Percentiles rank a stretch among this genome's conserved stretches.
Evolutionary conservation across 2,113 vertebrate species (phyloP).

Genomic region (Ictalurus furcatus): DNA sequence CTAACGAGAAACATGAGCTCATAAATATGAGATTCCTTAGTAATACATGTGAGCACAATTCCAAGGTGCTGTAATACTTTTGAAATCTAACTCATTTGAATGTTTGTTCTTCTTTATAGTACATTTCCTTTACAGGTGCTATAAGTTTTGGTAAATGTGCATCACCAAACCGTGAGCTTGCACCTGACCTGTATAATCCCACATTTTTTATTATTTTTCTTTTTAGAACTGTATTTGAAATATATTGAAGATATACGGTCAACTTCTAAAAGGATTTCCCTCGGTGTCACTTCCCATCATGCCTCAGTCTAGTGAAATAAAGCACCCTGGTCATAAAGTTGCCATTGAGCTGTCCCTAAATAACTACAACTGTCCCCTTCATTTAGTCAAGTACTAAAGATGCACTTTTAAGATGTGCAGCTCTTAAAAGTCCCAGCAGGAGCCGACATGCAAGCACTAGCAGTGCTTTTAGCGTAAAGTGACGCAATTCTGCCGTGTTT

Average conservation of each 20-base stretch:
- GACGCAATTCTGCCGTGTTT: neutral
- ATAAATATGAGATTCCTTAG: neutral
- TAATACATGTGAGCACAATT: neutral
- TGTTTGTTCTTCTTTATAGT: too few species aligned
- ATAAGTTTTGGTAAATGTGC: neutral
- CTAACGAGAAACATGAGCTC: neutral
- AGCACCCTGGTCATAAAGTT: slow-evolving; percentile 66
- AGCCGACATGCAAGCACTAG: neutral
- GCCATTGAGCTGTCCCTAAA: slow-evolving; percentile 72
- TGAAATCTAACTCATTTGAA: neutral
- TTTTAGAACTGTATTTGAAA: slow-evolving; percentile 40
- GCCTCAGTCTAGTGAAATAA: slow-evolving; percentile 67
- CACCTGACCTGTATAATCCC: neutral
- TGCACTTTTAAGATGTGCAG: slow-evolving; percentile 57
- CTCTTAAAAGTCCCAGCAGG: neutral
- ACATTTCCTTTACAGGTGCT: neutral
- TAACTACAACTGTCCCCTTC: slow-evolving; percentile 70
- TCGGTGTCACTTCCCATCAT: slow-evolving; percentile 68
- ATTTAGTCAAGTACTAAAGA: slow-evolving; percentile 64
- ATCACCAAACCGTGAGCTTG: neutral
- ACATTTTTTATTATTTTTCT: slow-evolving; percentile 48
- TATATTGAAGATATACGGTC: slow-evolving; percentile 60
- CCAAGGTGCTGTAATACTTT: neutral
- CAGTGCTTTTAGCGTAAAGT: neutral
- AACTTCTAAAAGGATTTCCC: slow-evolving; percentile 68